phyloP scores from a whole-genome alignment of 2,888 invertebrate genomes.

The Troides aeacus region DNA sequence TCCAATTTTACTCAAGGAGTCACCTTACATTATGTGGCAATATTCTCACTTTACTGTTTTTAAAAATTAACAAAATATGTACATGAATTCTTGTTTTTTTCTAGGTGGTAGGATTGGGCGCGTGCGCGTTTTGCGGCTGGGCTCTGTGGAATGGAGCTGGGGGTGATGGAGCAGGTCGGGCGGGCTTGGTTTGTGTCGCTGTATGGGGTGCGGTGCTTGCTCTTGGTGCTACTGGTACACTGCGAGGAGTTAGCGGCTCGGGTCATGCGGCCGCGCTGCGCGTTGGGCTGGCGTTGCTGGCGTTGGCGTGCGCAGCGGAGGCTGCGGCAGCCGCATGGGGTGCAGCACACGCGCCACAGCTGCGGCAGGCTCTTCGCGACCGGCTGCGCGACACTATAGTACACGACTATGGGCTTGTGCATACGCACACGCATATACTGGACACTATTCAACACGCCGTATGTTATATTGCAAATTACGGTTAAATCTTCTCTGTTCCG shows the following conservation, averaged over 20 bases:
- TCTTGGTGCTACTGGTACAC: constrained; percentile 55
- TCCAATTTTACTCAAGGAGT: too few species aligned
- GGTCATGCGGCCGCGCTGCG: constrained; percentile 62
- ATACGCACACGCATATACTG: constrained; percentile 56
- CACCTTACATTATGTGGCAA: too few species aligned
- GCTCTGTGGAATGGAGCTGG: constrained; percentile 66
- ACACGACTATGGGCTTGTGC: constrained; percentile 58
- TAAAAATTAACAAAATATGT: background rate
- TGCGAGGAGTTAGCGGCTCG: constrained; percentile 33
- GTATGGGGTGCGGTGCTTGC: constrained; percentile 61
- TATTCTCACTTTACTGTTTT: background rate
- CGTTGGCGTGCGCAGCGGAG: constrained; percentile 62
- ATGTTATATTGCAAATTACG: constrained; percentile 16
- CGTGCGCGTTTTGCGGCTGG: constrained; percentile 61
- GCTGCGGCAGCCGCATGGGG: constrained; percentile 70
- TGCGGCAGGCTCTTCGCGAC: constrained; percentile 52
- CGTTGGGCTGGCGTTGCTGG: constrained; percentile 61
- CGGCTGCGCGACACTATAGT: constrained; percentile 49
- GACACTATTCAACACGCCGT: constrained; percentile 67
- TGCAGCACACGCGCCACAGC: constrained; percentile 61
- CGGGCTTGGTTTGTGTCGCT: constrained; percentile 41
- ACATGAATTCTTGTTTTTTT: background rate
- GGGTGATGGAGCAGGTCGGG: constrained; percentile 55
- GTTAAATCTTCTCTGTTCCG: background rate
- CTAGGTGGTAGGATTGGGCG: constrained; percentile 57